Base-by-base conservation (phyloP, 2,888 invertebrate species). In the Tolmerus cingulatus region DNA sequence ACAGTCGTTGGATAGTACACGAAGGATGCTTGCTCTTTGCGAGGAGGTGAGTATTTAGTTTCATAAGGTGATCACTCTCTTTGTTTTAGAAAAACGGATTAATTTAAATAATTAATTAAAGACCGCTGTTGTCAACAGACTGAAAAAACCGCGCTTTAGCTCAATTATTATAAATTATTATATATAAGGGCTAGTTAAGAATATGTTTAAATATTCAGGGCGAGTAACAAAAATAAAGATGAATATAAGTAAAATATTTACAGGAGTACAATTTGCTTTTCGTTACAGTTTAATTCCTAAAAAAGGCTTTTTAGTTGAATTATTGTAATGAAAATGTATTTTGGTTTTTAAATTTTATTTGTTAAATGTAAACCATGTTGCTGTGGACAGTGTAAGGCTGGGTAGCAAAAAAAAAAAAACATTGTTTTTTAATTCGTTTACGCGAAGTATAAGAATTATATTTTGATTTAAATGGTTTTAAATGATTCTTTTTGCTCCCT, bases 11-110 rank as follows among this genome's bases (percentile, higher is more conserved):
- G 97, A 97, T 93, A 97, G 97, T 91, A 98, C 97, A 89, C 94
- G 98, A 91, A 97, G 97, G 91, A 98, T 98, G 98, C 95, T 97
- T 94, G 95, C 96, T 90, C 95, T 97, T 93, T 97, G 97, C 93
- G 98, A 98, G 94, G 98, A 98, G 96, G 97, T 97, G 94, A 95
- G 95, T 93, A 76, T 76, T n/a, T 66, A 66, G 66, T 66, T 66
- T 9, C 27, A 9, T 23, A 66, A 66, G 66, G 3, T 23, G 66
- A 27, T 66, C 12, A 27, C 66, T 19, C 4, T 66, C 23, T 66
- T 66, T 5, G 9, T 66, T 66, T 19, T 40, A 40, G 40, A 40
- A 40, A 40, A 27, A 66, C 4, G 8, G 8, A 66, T 66, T 19
- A 66, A 66, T 66, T 23, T 66, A 19, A 12, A 66, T 23, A 66